phyloP scores from a whole-genome alignment of 2,113 vertebrate genomes.

The Phylloscopus trochilus region DNA sequence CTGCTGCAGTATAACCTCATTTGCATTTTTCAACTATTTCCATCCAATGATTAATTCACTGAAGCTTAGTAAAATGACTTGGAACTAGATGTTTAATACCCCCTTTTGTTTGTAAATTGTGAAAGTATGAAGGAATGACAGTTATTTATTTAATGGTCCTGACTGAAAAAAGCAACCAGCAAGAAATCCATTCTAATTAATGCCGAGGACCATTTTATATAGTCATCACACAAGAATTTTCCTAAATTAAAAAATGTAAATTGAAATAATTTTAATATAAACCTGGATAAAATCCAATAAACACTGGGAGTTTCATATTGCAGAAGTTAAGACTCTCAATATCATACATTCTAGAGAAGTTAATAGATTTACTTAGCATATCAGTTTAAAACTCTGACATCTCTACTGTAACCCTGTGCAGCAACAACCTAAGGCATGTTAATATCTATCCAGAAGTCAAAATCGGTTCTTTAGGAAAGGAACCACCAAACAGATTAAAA shows the following conservation, averaged over 20 bases:
- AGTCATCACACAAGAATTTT: background rate
- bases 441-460: background rate
- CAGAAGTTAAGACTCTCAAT: background rate
- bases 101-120: background rate
- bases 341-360: background rate
- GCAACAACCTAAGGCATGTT: background rate
- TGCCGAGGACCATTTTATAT: background rate
- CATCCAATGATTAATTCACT: background rate
- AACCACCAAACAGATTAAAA: background rate
- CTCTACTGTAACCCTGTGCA: background rate
- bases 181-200: background rate
- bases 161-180: background rate
- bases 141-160: background rate
- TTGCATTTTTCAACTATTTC: background rate
- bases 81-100: background rate
- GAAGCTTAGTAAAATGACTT: background rate
- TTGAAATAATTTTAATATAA: background rate
- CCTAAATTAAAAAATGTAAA: background rate
- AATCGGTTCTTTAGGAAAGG: background rate
- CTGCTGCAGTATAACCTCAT: background rate
- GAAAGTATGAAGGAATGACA: background rate
- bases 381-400: background rate
- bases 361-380: background rate
- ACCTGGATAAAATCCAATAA: background rate
- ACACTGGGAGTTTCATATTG: background rate